Evolutionary conservation across 2,888 invertebrate genomes (phyloP).

Genomic region (Aporophyla lueneburgensis): DNA sequence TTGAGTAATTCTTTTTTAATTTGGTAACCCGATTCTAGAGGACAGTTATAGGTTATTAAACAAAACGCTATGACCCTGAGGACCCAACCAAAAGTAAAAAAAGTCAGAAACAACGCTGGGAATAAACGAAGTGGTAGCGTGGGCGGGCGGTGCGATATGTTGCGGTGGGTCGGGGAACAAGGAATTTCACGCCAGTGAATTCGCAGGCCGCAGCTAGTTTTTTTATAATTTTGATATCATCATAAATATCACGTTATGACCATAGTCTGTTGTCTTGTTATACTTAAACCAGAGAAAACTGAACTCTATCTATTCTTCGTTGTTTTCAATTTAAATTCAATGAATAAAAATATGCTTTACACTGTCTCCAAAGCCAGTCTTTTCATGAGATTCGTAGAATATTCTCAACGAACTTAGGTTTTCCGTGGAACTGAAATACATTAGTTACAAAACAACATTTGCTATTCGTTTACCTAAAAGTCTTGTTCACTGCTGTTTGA

Average conservation of each 20-base stretch:
- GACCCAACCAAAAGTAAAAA: too few relatives aligned
- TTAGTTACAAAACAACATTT: neutral
- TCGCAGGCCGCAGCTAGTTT: neutral
- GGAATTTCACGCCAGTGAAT: too few relatives aligned
- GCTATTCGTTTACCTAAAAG: constrained; percentile 5
- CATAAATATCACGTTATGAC: too few relatives aligned
- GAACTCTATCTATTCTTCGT: neutral
- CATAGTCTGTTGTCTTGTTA: neutral
- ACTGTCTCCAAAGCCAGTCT: constrained; percentile 2
- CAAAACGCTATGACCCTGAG: too few relatives aligned
- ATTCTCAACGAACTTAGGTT: constrained; percentile 8
- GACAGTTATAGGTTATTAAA: too few relatives aligned
- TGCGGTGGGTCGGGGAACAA: too few relatives aligned
- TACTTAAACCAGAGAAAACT: neutral
- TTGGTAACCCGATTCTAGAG: too few relatives aligned
- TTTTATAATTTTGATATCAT: neutral
- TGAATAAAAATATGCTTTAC: constrained; percentile 45
- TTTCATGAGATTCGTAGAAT: constrained; percentile 33
- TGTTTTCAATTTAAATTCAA: constrained; percentile 40
- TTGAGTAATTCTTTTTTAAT: too few relatives aligned
- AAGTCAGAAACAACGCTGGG: too few relatives aligned
- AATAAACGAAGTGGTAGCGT: too few relatives aligned
- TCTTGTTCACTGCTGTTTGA: constrained; percentile 9
- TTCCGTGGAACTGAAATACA: constrained; percentile 14
- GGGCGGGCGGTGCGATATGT: too few relatives aligned